Evolutionary conservation across 37 sponge, comb jelly and placozoan genomes (phyloP).

Genomic region (Cliona cf. orientalis): DNA sequence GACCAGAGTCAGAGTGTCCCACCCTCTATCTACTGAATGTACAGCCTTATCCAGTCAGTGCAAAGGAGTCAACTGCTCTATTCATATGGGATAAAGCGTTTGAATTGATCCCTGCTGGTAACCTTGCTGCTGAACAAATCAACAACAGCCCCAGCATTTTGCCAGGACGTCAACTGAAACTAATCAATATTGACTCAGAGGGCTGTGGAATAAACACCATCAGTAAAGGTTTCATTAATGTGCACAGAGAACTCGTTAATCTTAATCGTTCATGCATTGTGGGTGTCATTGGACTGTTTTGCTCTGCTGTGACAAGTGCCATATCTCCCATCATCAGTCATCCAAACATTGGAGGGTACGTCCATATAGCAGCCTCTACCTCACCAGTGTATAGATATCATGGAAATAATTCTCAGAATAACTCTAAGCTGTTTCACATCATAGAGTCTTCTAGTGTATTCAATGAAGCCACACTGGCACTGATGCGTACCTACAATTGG

Average conservation of each 20-base stretch:
- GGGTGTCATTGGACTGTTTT: slow-evolving; percentile 33
- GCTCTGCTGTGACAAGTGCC: slow-evolving; percentile 25
- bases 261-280: slow-evolving; percentile 13
- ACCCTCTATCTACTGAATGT: too few species aligned
- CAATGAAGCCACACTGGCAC: slow-evolving; percentile 12
- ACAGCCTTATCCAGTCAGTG: too few species aligned
- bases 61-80: too few species aligned
- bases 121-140: neutral
- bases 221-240: neutral
- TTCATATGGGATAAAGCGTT: neutral
- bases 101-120: neutral
- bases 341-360: neutral
- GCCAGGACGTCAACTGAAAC: neutral
- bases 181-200: neutral
- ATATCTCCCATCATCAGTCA: slow-evolving; percentile 8
- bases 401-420: neutral
- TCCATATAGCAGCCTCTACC: slow-evolving; percentile 38
- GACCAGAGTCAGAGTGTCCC: too few species aligned
- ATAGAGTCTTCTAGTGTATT: slow-evolving; percentile 7
- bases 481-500: slow-evolving; percentile 28
- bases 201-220: neutral
- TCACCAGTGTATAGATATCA: slow-evolving; percentile 20
- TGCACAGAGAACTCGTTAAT: neutral
- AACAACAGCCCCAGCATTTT: neutral
- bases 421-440: slow-evolving; percentile 4